These are phyloP conservation scores for Phataginus tetradactyla DNA, from an alignment of 2,797 vertebrate species.

Conservation along the genomic window DNA sequence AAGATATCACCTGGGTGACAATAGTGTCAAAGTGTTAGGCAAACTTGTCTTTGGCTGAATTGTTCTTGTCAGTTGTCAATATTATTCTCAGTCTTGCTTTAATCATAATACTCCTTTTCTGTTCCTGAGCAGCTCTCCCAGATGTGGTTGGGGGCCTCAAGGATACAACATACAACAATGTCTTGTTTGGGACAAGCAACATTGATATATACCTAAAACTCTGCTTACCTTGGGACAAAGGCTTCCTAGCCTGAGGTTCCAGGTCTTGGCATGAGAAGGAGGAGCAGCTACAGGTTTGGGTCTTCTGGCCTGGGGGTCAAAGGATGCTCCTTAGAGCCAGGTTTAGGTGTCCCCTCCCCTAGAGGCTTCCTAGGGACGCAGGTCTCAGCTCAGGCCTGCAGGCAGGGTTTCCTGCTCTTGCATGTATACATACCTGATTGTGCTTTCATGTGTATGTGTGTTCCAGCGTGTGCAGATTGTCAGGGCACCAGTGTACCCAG, in stretches of 20 bases:
- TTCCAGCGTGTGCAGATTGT: not conserved
- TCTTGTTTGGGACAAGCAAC: not conserved
- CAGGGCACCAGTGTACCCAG: not conserved
- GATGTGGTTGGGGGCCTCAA: not conserved
- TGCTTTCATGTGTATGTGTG: not conserved
- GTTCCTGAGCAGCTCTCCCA: not conserved
- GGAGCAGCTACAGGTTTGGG: not conserved
- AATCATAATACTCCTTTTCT: not conserved
- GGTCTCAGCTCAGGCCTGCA: not conserved
- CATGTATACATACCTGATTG: accelerated
- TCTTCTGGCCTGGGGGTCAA: not conserved
- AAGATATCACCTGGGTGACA: not conserved
- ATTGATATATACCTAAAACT: not conserved
- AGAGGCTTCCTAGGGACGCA: not conserved
- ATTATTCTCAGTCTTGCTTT: not conserved
- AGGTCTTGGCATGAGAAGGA: not conserved
- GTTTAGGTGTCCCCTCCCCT: not conserved
- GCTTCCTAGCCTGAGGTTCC: not conserved
- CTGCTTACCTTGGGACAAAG: not conserved
- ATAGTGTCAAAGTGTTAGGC: not conserved
- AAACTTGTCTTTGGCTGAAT: not conserved
- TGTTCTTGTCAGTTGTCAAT: not conserved
- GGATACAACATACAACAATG: not conserved
- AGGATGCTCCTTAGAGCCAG: not conserved
- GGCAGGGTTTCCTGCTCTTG: not conserved